Evolutionary conservation across 2,888 invertebrate genomes (phyloP), one percentile per base, ranked within the genome.

Genomic region (Ariolimax columbianus): DNA sequence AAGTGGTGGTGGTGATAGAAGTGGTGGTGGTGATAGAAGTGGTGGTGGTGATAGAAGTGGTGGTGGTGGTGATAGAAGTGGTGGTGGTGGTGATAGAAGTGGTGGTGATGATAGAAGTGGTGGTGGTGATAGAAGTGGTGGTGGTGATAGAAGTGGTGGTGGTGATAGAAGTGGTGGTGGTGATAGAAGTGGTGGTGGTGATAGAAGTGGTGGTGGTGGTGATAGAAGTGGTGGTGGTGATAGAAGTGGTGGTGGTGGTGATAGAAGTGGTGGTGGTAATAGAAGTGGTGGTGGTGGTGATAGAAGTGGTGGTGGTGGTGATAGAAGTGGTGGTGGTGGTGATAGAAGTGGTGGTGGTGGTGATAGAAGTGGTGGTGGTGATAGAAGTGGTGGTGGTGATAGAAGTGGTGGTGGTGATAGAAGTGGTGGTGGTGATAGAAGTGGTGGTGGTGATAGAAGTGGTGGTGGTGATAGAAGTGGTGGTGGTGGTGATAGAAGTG

Each of bases 371-470:
- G 66, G 80, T 80, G 66, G 80, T 66, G 66, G 80, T 66, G 66
- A 68, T 66, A 80, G 80, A 66, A 80, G 80, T 80, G 66, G 80
- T 66, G 66, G 80, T 66, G 66, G 80, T 66, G 66, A 68, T 38
- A 66, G 80, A 19, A 80, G 68, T 38, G 66, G 80, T 66, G 66
- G 68, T 80, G 66, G 68, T 80, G 66, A 43, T 66, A 66, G 66
- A 23, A 80, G 63, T 38, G 66, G 68, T 38, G 66, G 68, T 38
- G 66, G 80, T 66, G 66, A 68, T 66, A 80, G 80, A 23, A 80
- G 80, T 38, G 66, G 80, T 38, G 66, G 80, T 38, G 66, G 80
- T 66, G 66, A 68, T 66, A 80, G 80, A 9, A 66, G 80, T 66
- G 38, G 80, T 66, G 66, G 80, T 66, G 36, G 66, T 66, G 38